These are phyloP conservation scores for Solenopsis invicta DNA, from an alignment of 1,140 invertebrate genomes.

Conservation along the genomic window DNA sequence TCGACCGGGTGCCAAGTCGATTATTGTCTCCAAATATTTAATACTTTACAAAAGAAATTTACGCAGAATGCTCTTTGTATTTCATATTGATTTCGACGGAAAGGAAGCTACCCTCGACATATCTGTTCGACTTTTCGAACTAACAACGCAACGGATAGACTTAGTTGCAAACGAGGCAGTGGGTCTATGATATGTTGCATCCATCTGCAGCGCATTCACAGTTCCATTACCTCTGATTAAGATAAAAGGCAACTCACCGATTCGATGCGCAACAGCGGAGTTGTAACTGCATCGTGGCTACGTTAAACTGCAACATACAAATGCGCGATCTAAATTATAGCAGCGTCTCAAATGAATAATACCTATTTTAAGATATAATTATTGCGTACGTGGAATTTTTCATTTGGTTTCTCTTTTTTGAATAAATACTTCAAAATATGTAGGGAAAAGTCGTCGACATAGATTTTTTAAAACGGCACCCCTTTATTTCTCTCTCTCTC, in stretches of 20 bases:
- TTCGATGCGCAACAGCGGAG: not conserved
- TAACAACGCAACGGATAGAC: not conserved
- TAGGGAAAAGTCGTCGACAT: too few relatives aligned
- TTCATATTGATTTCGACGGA: not conserved
- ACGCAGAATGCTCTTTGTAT: not conserved
- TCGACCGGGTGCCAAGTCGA: not conserved
- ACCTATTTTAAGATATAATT: not conserved
- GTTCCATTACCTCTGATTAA: slow-evolving; percentile 1
- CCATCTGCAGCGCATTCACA: not conserved
- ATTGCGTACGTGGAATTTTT: not conserved
- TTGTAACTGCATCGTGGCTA: not conserved
- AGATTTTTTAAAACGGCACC: too few relatives aligned
- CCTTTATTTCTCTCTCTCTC: too few relatives aligned
- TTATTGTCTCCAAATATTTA: not conserved
- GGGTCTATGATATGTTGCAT: not conserved
- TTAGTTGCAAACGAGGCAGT: not conserved
- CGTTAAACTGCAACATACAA: not conserved
- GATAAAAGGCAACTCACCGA: slow-evolving; percentile 18
- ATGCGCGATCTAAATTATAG: not conserved
- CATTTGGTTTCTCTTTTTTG: not conserved
- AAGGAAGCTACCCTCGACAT: not conserved
- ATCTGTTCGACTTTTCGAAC: not conserved
- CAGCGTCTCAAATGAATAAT: not conserved
- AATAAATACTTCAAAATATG: not conserved
- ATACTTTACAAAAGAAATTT: not conserved